phyloP scores from a whole-genome alignment of 2,797 vertebrate genomes.

The Hapalemur alaotrensis region DNA sequence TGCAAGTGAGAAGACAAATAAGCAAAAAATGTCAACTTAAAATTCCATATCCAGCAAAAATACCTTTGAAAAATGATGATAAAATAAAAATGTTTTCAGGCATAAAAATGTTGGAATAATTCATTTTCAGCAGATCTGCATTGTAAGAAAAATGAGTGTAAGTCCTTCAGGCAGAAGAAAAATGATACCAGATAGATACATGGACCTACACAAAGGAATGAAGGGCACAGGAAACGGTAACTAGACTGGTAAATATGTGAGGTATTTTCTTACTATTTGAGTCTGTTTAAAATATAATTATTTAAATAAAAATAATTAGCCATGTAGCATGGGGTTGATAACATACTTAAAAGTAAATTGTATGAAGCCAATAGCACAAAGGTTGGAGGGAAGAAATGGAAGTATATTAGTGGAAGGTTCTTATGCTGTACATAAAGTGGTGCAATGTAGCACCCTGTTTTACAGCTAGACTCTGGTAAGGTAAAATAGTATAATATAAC shows the following conservation, averaged over 20 bases:
- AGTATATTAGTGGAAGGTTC: background rate
- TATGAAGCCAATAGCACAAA: background rate
- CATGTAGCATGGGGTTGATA: background rate
- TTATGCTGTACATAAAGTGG: background rate
- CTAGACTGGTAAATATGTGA: background rate
- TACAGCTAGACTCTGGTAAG: background rate
- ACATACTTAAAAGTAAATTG: background rate
- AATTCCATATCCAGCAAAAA: background rate
- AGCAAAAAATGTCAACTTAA: background rate
- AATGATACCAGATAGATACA: background rate
- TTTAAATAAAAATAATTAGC: background rate
- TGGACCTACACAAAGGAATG: background rate
- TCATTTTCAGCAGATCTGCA: background rate
- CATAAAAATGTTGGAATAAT: background rate
- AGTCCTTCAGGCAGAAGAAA: background rate
- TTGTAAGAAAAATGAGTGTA: background rate
- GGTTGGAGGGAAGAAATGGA: background rate
- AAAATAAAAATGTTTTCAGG: constrained; percentile 2
- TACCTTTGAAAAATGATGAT: background rate
- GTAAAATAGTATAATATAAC: background rate
- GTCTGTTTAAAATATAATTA: background rate
- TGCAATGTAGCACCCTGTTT: background rate
- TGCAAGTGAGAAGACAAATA: background rate
- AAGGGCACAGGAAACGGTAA: background rate
- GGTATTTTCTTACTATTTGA: background rate